These are phyloP conservation scores for Polia nebulosa DNA, from an alignment of 2,888 invertebrate genomes.

Conservation along the genomic window DNA sequence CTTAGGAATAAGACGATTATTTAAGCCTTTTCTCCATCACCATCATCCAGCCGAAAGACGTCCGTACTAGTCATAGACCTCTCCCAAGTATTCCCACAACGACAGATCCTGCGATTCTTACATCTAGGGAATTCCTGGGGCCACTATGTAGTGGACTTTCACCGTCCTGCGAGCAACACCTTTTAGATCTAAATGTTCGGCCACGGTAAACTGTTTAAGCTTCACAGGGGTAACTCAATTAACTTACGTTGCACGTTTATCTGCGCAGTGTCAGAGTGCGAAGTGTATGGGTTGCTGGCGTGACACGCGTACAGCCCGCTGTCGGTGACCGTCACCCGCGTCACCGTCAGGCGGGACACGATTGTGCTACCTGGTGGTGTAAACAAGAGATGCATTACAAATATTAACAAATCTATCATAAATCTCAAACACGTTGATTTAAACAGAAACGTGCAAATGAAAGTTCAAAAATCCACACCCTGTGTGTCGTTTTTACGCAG, in stretches of 20 bases:
- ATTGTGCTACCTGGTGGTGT: conserved; percentile 42
- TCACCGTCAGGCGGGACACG: conserved; percentile 93
- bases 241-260: conserved; percentile 94
- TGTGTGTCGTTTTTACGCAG: background rate
- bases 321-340: conserved; percentile 92
- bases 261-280: conserved; percentile 92
- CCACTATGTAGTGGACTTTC: background rate
- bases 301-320: conserved; percentile 96
- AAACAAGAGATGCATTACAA: conserved; percentile 2
- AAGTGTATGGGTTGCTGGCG: conserved; percentile 94
- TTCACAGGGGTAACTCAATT: background rate
- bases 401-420: background rate
- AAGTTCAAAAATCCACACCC: background rate
- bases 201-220: background rate
- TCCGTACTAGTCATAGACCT: background rate
- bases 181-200: background rate
- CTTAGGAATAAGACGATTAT: background rate
- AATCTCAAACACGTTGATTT: background rate
- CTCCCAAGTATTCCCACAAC: background rate
- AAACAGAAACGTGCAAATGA: background rate
- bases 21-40: background rate
- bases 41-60: background rate
- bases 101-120: background rate
- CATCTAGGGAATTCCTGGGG: no score
- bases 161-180: background rate